Evolutionary conservation across 2,113 vertebrate species (phyloP), one percentile per base, ranked within the genome.

Genomic region (Tursiops truncatus): DNA sequence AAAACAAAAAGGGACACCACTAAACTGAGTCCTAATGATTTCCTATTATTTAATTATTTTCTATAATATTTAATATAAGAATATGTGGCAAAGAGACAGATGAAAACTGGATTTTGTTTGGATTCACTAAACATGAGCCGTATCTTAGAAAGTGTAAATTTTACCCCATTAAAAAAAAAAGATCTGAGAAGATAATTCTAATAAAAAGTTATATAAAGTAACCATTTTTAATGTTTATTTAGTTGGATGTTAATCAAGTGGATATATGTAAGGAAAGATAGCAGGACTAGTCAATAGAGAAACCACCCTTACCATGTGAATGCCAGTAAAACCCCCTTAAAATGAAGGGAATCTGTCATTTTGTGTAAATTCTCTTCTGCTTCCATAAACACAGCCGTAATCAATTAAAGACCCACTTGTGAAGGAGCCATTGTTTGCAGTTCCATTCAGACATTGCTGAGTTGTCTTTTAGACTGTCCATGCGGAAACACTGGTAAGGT

Each of bases 301-400:
- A 97, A 97, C 95, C 90, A 97, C 94, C 79, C 91, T 96, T 95
- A 65, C 89, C 70, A 96, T 96, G 96, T 84, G 96, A 97, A 97
- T 97, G 90, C 97, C 98, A 97, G 97, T 82, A 89, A 98, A 98
- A 97, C 63, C 82, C 97, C 98, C 97, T 97, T 94, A 97, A 98
- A 98, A 98, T 98, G 97, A 98, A 98, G 98, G 94, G 98, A 98
- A 97, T 98, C 98, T 98, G 98, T 98, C 98, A 98, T 98, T 98
- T 98, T 98, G 98, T 98, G 97, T 98, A 98, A 99, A 98, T 98
- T 98, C 97, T 98, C 98, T 98, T 98, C 98, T 98, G 98, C 98
- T 98, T 99, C 98, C 98, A 97, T 98, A 99, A 99, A 99, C 98
- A 99, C 98, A 99, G 99, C 98, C 97, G 97, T 98, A 98, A 98